These are phyloP conservation scores for Martes martes DNA, from an alignment of 2,113 vertebrate species.

Conservation along the genomic window DNA sequence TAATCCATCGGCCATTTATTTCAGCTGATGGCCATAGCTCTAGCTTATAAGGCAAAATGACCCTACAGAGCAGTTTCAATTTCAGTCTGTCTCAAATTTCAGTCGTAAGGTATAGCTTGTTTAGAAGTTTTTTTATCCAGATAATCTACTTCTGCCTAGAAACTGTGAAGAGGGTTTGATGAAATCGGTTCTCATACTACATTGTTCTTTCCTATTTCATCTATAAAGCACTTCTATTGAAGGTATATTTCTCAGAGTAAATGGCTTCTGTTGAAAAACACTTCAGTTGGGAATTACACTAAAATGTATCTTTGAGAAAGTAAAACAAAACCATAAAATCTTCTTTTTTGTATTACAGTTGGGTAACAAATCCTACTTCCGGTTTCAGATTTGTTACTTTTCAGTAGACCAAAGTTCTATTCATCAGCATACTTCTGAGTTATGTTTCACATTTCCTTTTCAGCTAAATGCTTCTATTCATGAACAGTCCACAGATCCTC, in stretches of 20 bases:
- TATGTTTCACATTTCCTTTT: conserved; percentile 25
- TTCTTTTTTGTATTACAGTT: not conserved
- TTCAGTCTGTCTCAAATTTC: not conserved
- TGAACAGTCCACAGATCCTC: not conserved
- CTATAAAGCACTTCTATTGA: not conserved
- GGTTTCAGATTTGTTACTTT: not conserved
- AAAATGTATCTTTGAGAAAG: conserved; percentile 32
- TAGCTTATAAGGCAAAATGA: not conserved
- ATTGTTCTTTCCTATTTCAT: not conserved
- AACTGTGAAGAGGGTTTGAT: not conserved
- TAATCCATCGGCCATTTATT: not conserved
- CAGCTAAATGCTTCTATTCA: conserved; percentile 4
- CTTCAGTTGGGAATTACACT: not conserved
- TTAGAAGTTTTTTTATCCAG: not conserved
- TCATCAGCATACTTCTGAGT: not conserved
- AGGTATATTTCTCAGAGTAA: not conserved
- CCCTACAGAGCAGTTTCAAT: not conserved
- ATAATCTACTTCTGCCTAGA: not conserved
- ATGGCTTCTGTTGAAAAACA: not conserved
- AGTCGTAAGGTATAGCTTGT: not conserved
- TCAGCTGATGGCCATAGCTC: not conserved
- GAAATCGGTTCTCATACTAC: not conserved
- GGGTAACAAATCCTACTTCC: not conserved
- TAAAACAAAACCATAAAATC: not conserved
- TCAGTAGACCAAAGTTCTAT: not conserved